Evolutionary conservation across 37 sponge, comb jelly and placozoan genomes (phyloP), one percentile per base, ranked within the genome.

Genomic region (Oscarella lobularis): DNA sequence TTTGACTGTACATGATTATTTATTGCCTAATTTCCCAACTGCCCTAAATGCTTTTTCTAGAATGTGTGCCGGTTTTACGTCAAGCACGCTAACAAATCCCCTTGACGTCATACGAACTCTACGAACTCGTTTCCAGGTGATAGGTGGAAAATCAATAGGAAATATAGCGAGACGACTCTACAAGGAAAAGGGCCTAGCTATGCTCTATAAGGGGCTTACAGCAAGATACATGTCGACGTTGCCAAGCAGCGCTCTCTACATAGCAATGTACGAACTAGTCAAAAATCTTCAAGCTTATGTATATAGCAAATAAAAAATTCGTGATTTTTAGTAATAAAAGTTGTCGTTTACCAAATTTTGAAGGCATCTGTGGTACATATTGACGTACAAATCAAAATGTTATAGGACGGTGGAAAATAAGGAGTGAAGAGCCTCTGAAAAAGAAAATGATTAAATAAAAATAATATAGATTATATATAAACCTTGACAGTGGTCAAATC

Each of bases 101-200:
- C 82, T 97, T 81, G 98, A 97, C 37, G 86, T 97, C 14, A 37
- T 97, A 5, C 83, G 98, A n/a, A n/a, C n/a, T n/a, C n/a, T n/a
- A n/a, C n/a, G n/a, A 30, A 90, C 98, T 27, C 85, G 98, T 79
- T 87, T 91, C 31, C 98, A 97, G 87, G 98, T 97, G 5, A 84
- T 86, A 33, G 76, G 68, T 1, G 40, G 81, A 29, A 38, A 65
- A 0, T 82, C 92, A 5, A 31, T 93, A 3, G 34, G 74, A 6
- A 38, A 37, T 6, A 83, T 79, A 0, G 33, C 83, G 2, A 9
- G 9, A 33, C 87, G 75, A 36, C 77, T 98, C 41, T 91, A 86
- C 86, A 34, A 41, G 38, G 90, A 91, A 76, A 95, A 98, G 39
- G 92, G 95, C 1, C 1, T 83, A 29, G 14, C 29, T 0, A 67